A percentile compares a stretch with the other conserved stretches of the same genome.
phyloP scores from a whole-genome alignment of 2,797 vertebrate species.

The Bovichtus diacanthus region DNA sequence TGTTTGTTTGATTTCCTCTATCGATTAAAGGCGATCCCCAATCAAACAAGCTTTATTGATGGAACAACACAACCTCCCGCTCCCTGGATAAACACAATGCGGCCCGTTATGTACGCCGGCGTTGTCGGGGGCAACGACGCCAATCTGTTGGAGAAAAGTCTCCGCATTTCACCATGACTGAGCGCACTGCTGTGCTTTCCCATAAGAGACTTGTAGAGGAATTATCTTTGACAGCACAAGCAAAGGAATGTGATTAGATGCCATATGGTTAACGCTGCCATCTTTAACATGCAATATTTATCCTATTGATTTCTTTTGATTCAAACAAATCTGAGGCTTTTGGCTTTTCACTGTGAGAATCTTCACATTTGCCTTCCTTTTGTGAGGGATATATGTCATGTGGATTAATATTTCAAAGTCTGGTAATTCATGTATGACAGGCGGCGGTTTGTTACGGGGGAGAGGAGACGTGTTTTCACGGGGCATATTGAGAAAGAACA shows the following conservation, averaged over 20 bases:
- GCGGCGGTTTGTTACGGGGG: conserved; percentile 39
- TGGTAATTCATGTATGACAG: conserved; percentile 75
- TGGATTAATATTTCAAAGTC: conserved; percentile 80
- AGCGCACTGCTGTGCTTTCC: conserved; percentile 24
- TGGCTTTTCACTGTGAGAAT: conserved; percentile 52
- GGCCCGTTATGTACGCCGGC: background rate
- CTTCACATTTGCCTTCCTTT: conserved; percentile 47
- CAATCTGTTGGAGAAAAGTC: conserved; percentile 33
- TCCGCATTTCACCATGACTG: conserved; percentile 43
- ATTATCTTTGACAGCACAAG: conserved; percentile 76
- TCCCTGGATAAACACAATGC: conserved; percentile 71
- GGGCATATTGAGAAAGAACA: conserved; percentile 40
- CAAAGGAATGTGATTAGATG: conserved; percentile 62
- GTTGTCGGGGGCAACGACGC: background rate
- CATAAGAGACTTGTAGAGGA: conserved; percentile 58
- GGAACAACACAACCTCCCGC: conserved; percentile 57
- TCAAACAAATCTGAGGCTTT: conserved; percentile 62
- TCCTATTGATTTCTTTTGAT: conserved; percentile 81
- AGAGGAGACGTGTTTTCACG: conserved; percentile 57
- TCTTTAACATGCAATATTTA: conserved; percentile 79
- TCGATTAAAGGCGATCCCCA: conserved; percentile 80
- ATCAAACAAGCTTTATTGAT: conserved; percentile 82
- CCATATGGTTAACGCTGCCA: conserved; percentile 57
- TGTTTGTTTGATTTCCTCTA: conserved; percentile 80
- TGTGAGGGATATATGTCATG: conserved; percentile 65